Conservation (phyloP, 2,888 invertebrate species). For the Steromphala cineraria region DNA sequence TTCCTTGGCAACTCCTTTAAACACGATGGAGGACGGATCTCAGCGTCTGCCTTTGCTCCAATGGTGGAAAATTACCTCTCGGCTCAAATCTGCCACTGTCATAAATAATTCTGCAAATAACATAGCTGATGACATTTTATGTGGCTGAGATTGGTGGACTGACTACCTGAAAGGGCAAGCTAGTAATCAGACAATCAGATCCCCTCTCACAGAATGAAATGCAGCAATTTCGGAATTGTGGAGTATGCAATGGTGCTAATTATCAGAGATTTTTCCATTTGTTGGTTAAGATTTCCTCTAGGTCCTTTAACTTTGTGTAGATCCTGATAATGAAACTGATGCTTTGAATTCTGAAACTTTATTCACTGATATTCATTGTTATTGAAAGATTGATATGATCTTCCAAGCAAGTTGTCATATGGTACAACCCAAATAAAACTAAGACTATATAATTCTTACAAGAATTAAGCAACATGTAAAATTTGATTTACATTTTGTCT, state of each 20-base stretch:
- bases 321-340: too few species aligned
- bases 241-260: not conserved
- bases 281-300: not conserved
- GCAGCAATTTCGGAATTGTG: not conserved
- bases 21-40: too few species aligned
- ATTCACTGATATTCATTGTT: too few species aligned
- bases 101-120: not conserved
- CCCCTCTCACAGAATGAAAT: not conserved
- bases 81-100: not conserved
- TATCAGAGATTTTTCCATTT: not conserved
- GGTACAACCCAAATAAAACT: too few species aligned
- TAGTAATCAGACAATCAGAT: not conserved
- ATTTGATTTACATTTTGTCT: too few species aligned
- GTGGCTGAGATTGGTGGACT: not conserved
- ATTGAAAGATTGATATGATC: too few species aligned
- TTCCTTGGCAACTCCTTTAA: too few species aligned
- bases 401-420: too few species aligned
- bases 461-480: too few species aligned
- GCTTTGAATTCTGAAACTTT: too few species aligned
- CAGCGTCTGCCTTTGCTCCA: not conserved
- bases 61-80: not conserved
- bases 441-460: too few species aligned
- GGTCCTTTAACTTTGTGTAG: too few species aligned
- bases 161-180: not conserved
- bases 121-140: constrained; percentile 1